Evolutionary conservation across 2,888 invertebrate species (phyloP).

Genomic region (Acronicta psi): DNA sequence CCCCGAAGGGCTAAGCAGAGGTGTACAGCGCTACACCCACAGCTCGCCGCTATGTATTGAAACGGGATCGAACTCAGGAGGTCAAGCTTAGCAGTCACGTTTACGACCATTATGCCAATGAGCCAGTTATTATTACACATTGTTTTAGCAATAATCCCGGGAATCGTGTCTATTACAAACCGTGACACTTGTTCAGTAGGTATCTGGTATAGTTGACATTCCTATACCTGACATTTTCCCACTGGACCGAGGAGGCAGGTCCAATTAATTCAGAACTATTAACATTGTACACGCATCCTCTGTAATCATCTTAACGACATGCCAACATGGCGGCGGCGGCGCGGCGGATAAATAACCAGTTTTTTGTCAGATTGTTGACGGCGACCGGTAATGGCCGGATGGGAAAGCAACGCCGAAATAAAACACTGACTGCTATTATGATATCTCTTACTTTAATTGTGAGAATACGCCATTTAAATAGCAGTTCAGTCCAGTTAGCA

Average conservation of each 20-base stretch:
- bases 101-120: too few relatives aligned
- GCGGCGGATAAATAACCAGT: constrained; percentile 25
- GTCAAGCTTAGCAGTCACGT: too few relatives aligned
- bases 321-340: constrained; percentile 24
- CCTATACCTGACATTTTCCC: not conserved
- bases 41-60: too few relatives aligned
- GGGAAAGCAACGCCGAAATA: constrained; percentile 39
- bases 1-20: too few relatives aligned
- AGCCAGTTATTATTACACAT: too few relatives aligned
- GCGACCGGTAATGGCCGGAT: constrained; percentile 43
- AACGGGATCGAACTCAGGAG: too few relatives aligned
- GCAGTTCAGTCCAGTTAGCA: constrained; percentile 19
- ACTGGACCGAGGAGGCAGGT: constrained; percentile 1
- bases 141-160: too few relatives aligned
- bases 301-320: constrained; percentile 37
- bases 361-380: constrained; percentile 32
- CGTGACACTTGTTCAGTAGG: too few relatives aligned
- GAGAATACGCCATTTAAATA: constrained; percentile 29
- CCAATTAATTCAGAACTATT: constrained; percentile 14
- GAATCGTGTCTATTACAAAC: not conserved
- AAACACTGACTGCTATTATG: constrained; percentile 13
- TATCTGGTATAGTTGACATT: not conserved
- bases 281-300: constrained; percentile 5
- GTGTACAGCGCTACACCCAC: too few relatives aligned
- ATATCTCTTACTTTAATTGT: constrained; percentile 27